A percentile compares a stretch with the other conserved stretches of the same genome.
These are phyloP conservation scores for Microctonus aethiopoides DNA, from an alignment of 2,888 invertebrate genomes.

Conservation along the genomic window DNA sequence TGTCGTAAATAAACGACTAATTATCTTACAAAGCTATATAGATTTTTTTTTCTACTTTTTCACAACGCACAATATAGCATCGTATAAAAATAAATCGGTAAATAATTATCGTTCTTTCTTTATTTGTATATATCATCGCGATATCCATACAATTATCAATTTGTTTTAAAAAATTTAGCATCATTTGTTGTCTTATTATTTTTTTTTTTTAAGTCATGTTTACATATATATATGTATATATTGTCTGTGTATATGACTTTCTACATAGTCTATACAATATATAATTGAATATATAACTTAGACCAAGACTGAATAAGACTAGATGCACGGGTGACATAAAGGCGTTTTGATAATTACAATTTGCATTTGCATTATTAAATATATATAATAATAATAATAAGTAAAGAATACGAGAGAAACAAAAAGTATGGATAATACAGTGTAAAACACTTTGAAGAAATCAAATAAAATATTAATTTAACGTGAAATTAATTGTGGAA, in stretches of 20 bases:
- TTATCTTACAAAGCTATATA: too few species aligned
- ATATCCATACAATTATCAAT: too few species aligned
- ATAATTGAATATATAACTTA: constrained; percentile 44
- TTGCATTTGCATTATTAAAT: not conserved
- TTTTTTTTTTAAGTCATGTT: not conserved
- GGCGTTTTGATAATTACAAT: constrained; percentile 31
- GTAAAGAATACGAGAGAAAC: constrained; percentile 27
- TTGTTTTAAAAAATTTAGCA: not conserved
- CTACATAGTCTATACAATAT: not conserved
- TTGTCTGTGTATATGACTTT: not conserved
- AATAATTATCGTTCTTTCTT: too few species aligned
- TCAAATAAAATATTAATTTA: constrained; percentile 4
- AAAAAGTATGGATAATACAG: not conserved
- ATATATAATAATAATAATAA: not conserved
- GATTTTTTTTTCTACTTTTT: too few species aligned
- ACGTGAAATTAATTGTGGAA: constrained; percentile 13
- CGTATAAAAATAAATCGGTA: not conserved
- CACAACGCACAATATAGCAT: not conserved
- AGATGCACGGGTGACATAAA: constrained; percentile 58
- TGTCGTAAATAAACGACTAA: too few species aligned
- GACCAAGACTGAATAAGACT: constrained; percentile 59
- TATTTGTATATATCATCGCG: too few species aligned
- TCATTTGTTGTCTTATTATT: not conserved
- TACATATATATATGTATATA: too few species aligned
- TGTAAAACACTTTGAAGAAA: not conserved